Evolutionary conservation across 92 coral and sea anemone species (phyloP).

Genomic region (Epizoanthus ramosus): DNA sequence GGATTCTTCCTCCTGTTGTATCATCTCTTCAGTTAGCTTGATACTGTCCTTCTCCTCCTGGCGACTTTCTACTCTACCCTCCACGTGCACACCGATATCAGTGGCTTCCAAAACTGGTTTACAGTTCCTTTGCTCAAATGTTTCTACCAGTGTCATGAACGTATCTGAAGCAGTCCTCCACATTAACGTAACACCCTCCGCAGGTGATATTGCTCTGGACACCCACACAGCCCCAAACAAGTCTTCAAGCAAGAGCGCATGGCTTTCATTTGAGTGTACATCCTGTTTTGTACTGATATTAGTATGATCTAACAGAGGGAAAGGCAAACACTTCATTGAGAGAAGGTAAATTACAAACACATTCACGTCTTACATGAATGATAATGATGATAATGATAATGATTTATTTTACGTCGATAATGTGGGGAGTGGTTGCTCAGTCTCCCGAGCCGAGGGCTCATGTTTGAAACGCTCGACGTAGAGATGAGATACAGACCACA

Average conservation of each 20-base stretch:
- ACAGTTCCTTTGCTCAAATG: conserved; percentile 15
- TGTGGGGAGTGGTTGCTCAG: too few species aligned
- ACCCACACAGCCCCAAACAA: conserved; percentile 37
- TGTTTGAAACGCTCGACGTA: too few species aligned
- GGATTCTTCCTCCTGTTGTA: background rate
- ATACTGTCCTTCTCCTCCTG: background rate
- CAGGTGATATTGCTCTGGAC: background rate
- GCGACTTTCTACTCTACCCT: background rate
- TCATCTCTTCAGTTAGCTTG: background rate
- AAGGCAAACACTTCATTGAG: background rate
- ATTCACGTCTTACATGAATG: too few species aligned
- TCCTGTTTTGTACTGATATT: background rate
- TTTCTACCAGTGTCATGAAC: background rate
- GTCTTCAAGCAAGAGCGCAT: conserved; percentile 10
- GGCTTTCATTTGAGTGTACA: background rate
- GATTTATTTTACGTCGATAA: too few species aligned
- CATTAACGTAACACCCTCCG: background rate
- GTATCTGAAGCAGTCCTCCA: conserved; percentile 20
- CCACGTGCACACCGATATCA: background rate
- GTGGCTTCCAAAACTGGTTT: background rate
- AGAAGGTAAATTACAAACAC: background rate
- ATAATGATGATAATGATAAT: too few species aligned
- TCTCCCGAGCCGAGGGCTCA: too few species aligned
- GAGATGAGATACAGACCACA: too few species aligned
- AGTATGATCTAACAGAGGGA: background rate